phyloP scores from a whole-genome alignment of 2,113 vertebrate genomes.

The Grantiella picta region DNA sequence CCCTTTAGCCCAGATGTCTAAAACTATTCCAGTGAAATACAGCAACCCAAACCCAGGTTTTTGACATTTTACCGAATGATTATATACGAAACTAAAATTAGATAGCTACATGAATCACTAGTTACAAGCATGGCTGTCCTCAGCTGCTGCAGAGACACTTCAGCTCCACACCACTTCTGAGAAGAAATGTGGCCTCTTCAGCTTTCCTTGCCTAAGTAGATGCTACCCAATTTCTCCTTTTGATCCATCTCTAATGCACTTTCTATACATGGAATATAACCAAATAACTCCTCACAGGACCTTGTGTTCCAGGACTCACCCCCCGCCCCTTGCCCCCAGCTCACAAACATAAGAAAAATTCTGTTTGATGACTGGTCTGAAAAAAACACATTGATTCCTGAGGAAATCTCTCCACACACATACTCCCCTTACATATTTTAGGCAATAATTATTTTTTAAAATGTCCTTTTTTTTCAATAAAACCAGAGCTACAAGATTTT shows the following conservation, averaged over 20 bases:
- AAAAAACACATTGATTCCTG: background rate
- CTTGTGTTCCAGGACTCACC: accelerated
- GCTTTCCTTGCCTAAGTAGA: background rate
- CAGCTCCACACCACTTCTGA: background rate
- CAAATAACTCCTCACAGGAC: background rate
- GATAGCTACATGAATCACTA: background rate
- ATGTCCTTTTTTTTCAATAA: background rate
- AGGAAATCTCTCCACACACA: background rate
- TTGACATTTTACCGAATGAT: background rate
- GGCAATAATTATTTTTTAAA: background rate
- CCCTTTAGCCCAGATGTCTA: conserved; percentile 10
- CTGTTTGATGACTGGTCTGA: background rate
- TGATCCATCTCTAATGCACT: background rate
- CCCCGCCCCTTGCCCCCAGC: accelerated
- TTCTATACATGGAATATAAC: background rate
- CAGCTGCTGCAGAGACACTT: background rate
- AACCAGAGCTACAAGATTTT: background rate
- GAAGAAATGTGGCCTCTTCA: background rate
- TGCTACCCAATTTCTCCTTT: background rate
- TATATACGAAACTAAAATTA: background rate
- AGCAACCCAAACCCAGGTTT: background rate
- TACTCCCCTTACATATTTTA: accelerated
- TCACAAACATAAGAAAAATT: background rate
- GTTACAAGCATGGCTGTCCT: background rate
- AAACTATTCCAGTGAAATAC: background rate